Base-by-base conservation (phyloP, 2,888 invertebrate species). In the Acheta domesticus region DNA sequence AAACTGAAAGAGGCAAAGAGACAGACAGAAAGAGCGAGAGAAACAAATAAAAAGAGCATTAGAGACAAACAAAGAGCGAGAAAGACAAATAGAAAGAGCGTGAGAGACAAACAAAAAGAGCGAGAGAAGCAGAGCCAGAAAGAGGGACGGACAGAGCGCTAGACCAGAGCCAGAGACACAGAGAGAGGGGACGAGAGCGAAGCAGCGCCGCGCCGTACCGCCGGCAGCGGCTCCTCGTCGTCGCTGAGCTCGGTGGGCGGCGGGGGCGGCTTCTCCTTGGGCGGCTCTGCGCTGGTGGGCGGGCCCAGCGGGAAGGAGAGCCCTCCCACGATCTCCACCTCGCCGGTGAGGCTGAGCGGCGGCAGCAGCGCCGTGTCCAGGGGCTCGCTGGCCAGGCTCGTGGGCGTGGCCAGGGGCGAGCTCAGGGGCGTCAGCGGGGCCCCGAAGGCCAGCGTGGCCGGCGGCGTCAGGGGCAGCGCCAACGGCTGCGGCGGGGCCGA, bases 231-330 rank as follows among this genome's bases (percentile, higher is more conserved):
- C 80, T 87, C 87, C 76, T 88, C 87, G 82, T 88, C 87, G 48
- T 48, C 48, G 80, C 86, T 87, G 73, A 86, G 84, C 79, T 92
- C 92, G 79, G 89, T 89, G 0, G 94, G 94, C 2, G 94, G 94
- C 16, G 95, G 95, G 2, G 95, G 95, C 49, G 95, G 96, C 84
- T 95, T 95, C 85, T 94, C 94, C 84, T 92, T 94, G n/a, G 94
- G 94, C 19, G 95, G 95, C 84, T 94, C 93, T 84, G 92, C 88
- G 84, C 90, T 89, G 11, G 89, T 87, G 1, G 91, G 90, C 83
- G 91, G 87, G 82, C 91, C 90, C 84, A 92, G 85, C 49, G 89
- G 90, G 83, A 91, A 91, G 78, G 84, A 80, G 79, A 83, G 82
- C 48, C 81, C 83, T 76, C 80, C 82, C 49, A 83, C 84, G 80